phyloP scores from a whole-genome alignment of 2,797 vertebrate species.

The Gephyroberyx darwinii region DNA sequence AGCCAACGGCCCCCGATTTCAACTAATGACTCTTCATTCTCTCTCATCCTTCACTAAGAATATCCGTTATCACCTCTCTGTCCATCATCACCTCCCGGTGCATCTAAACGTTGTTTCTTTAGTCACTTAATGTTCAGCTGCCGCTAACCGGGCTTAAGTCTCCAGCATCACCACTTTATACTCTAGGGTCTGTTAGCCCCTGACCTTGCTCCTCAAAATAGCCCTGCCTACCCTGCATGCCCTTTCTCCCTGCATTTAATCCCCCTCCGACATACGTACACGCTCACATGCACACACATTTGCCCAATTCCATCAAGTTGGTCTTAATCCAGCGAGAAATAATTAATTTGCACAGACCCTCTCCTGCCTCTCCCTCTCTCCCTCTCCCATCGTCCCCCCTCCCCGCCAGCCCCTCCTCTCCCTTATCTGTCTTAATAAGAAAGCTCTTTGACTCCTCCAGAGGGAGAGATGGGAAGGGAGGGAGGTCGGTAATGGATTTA shows the following conservation, averaged over 20 bases:
- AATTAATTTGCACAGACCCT: slow-evolving; percentile 65
- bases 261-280: slow-evolving; percentile 2
- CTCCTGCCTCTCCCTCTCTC: slow-evolving; percentile 2
- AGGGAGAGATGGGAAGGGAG: slow-evolving; percentile 39
- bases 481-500: slow-evolving; percentile 75
- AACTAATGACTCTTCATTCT: background rate
- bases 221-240: slow-evolving; percentile 12
- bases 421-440: slow-evolving; percentile 70
- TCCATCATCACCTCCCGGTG: background rate
- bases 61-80: background rate
- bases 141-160: slow-evolving; percentile 10
- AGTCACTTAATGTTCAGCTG: slow-evolving; percentile 1
- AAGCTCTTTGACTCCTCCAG: slow-evolving; percentile 64
- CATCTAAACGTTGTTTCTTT: slow-evolving; percentile 1
- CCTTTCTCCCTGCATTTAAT: slow-evolving; percentile 38
- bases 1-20: background rate
- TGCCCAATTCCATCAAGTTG: slow-evolving; percentile 45
- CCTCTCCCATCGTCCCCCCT: slow-evolving; percentile 21
- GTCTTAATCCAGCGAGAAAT: slow-evolving; percentile 70
- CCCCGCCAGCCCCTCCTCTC: slow-evolving; percentile 1
- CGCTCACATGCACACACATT: background rate
- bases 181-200: slow-evolving; percentile 9
- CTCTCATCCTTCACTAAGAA: background rate
- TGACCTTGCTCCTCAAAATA: slow-evolving; percentile 45
- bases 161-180: slow-evolving; percentile 22